phyloP scores from a whole-genome alignment of 2,888 invertebrate species.

The Alviniconcha strummeri region DNA sequence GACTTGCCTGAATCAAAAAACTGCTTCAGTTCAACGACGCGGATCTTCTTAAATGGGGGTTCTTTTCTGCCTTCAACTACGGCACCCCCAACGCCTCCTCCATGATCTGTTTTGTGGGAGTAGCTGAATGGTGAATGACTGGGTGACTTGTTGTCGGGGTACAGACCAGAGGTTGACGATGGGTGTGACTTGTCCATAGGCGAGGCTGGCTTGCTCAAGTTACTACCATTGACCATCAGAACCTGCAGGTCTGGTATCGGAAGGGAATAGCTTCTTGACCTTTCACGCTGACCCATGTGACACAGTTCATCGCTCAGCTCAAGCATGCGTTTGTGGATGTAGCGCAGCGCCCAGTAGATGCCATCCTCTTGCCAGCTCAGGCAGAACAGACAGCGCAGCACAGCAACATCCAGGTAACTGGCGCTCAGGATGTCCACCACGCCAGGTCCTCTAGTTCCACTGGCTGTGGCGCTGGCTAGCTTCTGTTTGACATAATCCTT shows the following conservation, averaged over 20 bases:
- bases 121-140: slow-evolving; percentile 25
- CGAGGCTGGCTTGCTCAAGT: slow-evolving; percentile 32
- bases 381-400: slow-evolving; percentile 94
- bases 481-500: slow-evolving; percentile 85
- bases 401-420: slow-evolving; percentile 96
- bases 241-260: slow-evolving; percentile 76
- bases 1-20: slow-evolving; percentile 85
- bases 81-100: slow-evolving; percentile 1
- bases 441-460: slow-evolving; percentile 57
- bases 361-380: slow-evolving; percentile 99
- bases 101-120: background rate
- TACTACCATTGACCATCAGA: slow-evolving; percentile 36
- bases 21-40: slow-evolving; percentile 92
- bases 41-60: slow-evolving; percentile 78
- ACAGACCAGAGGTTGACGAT: slow-evolving; percentile 11
- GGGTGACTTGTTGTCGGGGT: slow-evolving; percentile 30
- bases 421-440: slow-evolving; percentile 77
- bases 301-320: slow-evolving; percentile 89
- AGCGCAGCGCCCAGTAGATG: slow-evolving; percentile 91
- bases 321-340: slow-evolving; percentile 79
- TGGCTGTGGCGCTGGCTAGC: slow-evolving; percentile 68
- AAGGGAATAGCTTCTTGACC: slow-evolving; percentile 92
- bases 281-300: slow-evolving; percentile 83
- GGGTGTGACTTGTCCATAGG: slow-evolving; percentile 34
- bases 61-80: slow-evolving; percentile 55